Conservation (phyloP, 1,140 invertebrate species). For the Drosophila tsacasi region DNA sequence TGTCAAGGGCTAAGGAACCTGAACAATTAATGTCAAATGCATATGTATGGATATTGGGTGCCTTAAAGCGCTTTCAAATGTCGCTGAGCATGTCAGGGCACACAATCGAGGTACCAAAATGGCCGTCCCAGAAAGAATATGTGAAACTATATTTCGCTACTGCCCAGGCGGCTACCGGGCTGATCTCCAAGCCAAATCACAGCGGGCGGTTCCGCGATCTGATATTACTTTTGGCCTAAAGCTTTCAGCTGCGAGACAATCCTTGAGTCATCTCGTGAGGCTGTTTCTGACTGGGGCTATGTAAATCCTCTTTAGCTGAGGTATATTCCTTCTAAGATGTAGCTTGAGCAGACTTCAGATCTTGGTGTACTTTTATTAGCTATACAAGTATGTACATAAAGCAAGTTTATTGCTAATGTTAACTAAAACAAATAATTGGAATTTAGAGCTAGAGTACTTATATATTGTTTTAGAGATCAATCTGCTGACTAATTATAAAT, state of each 20-base stretch:
- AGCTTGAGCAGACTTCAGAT: background rate
- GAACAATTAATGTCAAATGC: slow-evolving; percentile 75
- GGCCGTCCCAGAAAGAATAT: slow-evolving; percentile 56
- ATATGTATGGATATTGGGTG: slow-evolving; percentile 43
- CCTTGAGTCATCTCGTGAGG: slow-evolving; percentile 48
- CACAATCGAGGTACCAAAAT: slow-evolving; percentile 45
- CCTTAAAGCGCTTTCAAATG: slow-evolving; percentile 74
- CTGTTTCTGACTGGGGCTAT: background rate
- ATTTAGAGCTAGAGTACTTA: background rate
- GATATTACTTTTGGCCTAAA: slow-evolving; percentile 26
- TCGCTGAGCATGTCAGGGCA: slow-evolving; percentile 63
- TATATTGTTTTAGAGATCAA: background rate
- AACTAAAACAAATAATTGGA: background rate
- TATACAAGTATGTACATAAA: background rate
- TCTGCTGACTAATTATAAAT: background rate
- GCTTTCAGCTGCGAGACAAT: slow-evolving; percentile 28
- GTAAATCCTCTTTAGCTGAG: background rate
- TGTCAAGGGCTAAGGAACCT: slow-evolving; percentile 66
- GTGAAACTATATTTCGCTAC: slow-evolving; percentile 48
- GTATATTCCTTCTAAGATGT: background rate
- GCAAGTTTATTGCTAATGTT: background rate
- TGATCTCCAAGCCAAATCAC: slow-evolving; percentile 43
- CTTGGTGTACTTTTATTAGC: too few relatives aligned
- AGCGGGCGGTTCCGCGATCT: slow-evolving; percentile 29
- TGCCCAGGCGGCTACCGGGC: slow-evolving; percentile 41